phyloP scores from a whole-genome alignment of 2,113 vertebrate species.

The Coreoperca whiteheadi region DNA sequence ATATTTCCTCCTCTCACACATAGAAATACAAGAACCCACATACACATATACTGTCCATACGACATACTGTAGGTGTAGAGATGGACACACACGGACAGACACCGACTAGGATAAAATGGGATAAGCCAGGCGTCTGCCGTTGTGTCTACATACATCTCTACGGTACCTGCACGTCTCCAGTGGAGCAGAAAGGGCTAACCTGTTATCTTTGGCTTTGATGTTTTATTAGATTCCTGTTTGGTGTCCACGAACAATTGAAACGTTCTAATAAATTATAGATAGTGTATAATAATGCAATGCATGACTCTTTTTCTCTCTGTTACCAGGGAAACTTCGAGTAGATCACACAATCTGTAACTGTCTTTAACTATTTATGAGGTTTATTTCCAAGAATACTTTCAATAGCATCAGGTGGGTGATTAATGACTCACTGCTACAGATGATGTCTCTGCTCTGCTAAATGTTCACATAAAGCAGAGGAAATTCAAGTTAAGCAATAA shows the following conservation, averaged over 20 bases:
- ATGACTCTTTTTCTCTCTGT: constrained; percentile 13
- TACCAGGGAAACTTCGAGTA: constrained; percentile 36
- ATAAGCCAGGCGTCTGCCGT: background rate
- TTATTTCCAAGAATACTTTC: constrained; percentile 36
- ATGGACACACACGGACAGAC: background rate
- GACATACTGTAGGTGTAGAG: background rate
- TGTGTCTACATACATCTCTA: constrained; percentile 2
- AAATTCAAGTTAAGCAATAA: background rate
- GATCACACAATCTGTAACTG: constrained; percentile 36
- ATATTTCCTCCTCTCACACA: background rate
- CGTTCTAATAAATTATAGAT: constrained; percentile 28
- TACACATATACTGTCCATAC: background rate
- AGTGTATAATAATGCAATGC: constrained; percentile 28
- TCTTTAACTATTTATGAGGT: constrained; percentile 33
- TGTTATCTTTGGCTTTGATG: constrained; percentile 40
- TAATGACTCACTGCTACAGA: constrained; percentile 38
- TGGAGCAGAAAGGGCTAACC: background rate
- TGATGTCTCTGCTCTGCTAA: constrained; percentile 1
- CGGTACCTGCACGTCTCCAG: constrained; percentile 12
- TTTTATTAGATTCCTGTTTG: constrained; percentile 47
- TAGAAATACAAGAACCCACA: background rate
- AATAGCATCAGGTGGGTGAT: constrained; percentile 42
- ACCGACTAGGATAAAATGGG: background rate
- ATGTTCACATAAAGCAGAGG: constrained; percentile 20
- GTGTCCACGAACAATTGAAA: constrained; percentile 34